Evolutionary conservation across 2,113 vertebrate genomes (phyloP).

Genomic region (Dipodomys merriami): DNA sequence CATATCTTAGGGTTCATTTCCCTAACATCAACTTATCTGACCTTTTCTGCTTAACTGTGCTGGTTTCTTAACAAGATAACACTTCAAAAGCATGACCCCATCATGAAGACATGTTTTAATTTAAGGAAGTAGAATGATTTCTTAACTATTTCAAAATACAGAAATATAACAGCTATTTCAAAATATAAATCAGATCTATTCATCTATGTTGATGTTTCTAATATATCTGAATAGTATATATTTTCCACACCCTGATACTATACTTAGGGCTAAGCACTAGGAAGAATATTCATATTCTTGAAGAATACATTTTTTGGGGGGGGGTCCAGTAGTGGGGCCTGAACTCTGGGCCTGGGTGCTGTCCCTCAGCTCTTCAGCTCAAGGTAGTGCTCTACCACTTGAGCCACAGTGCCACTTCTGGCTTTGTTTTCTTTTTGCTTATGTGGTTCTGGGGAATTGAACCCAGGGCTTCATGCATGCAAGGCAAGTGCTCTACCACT

Average conservation of each 20-base stretch:
- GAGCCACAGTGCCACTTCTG: too few relatives aligned
- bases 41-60: too few relatives aligned
- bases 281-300: neutral
- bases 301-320: neutral
- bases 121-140: slow-evolving; percentile 22
- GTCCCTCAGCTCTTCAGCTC: too few relatives aligned
- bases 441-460: too few relatives aligned
- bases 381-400: too few relatives aligned
- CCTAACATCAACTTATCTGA: too few relatives aligned
- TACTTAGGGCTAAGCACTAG: neutral
- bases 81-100: fast-evolving
- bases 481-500: too few relatives aligned
- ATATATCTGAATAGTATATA: neutral
- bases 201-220: neutral
- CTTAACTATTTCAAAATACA: neutral
- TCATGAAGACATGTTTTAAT: neutral
- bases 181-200: neutral
- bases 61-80: neutral
- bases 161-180: slow-evolving; percentile 55
- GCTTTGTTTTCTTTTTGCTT: too few relatives aligned
- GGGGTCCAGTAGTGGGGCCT: too few relatives aligned
- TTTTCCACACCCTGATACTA: neutral
- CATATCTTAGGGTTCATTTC: too few relatives aligned
- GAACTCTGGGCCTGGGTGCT: too few relatives aligned
- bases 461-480: too few relatives aligned